A percentile compares a stretch with the other conserved stretches of the same genome.
phyloP scores from a whole-genome alignment of 92 coral and sea anemone species.

The Pocillopora grandis region DNA sequence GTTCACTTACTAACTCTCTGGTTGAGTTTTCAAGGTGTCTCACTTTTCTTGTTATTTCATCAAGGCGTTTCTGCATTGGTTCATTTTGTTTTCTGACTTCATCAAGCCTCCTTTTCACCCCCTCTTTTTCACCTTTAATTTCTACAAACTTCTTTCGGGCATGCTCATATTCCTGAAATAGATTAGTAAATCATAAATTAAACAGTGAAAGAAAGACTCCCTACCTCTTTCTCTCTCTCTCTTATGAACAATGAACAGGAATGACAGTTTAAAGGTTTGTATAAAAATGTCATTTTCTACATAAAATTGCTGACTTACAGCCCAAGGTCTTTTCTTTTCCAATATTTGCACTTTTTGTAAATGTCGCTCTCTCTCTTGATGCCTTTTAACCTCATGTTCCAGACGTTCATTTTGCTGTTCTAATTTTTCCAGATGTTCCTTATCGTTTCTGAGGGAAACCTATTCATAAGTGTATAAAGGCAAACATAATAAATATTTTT shows the following conservation, averaged over 20 bases:
- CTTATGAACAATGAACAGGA: too few relatives aligned
- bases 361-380: slow-evolving; percentile 88
- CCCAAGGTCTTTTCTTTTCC: slow-evolving; percentile 98
- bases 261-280: background rate
- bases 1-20: slow-evolving; percentile 65
- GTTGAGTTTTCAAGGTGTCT: slow-evolving; percentile 62
- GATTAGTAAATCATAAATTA: background rate
- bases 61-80: slow-evolving; percentile 79
- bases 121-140: slow-evolving; percentile 69
- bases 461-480: background rate
- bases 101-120: slow-evolving; percentile 69
- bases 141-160: slow-evolving; percentile 87
- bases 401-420: slow-evolving; percentile 88
- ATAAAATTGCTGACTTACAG: slow-evolving; percentile 55
- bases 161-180: slow-evolving; percentile 85
- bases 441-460: slow-evolving; percentile 77
- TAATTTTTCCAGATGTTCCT: slow-evolving; percentile 80
- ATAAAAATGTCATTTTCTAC: background rate
- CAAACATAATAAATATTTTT: too few relatives aligned
- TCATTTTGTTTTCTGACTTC: slow-evolving; percentile 72
- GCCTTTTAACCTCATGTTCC: slow-evolving; percentile 93
- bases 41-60: slow-evolving; percentile 62
- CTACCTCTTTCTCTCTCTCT: background rate
- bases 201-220: background rate
- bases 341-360: slow-evolving; percentile 85